A percentile compares a stretch with the other conserved stretches of the same genome.
Conservation (phyloP, 1,140 invertebrate species). For the Platorchestia sp. region DNA sequence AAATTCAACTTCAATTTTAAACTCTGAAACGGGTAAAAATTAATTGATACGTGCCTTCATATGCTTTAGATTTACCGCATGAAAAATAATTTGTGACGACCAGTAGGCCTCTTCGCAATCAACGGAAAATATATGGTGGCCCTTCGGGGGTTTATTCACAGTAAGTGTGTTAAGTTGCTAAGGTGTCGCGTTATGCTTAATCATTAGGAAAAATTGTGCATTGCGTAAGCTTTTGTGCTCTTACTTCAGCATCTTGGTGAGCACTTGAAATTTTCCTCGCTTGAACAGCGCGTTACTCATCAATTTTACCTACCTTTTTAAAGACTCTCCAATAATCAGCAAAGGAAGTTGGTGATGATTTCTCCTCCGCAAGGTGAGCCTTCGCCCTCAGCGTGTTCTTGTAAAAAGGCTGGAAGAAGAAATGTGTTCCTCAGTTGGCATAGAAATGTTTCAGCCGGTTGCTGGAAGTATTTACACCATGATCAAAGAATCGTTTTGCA, state of each 20-base stretch:
- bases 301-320: slow-evolving; percentile 75
- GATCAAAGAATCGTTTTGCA: too few species aligned
- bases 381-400: slow-evolving; percentile 36
- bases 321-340: slow-evolving; percentile 75
- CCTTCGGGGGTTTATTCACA: too few species aligned
- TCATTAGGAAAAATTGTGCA: not conserved
- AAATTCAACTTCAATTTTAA: too few species aligned
- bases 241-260: not conserved
- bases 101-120: too few species aligned
- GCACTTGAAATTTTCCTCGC: not conserved
- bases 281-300: not conserved
- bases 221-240: not conserved
- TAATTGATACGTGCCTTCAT: too few species aligned
- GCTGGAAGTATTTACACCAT: too few species aligned
- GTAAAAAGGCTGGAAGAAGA: slow-evolving; percentile 57
- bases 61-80: too few species aligned
- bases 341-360: slow-evolving; percentile 65
- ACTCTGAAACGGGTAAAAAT: too few species aligned
- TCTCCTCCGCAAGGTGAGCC: slow-evolving; percentile 56
- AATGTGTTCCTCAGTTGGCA: not conserved
- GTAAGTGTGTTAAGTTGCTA: not conserved
- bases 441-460: too few species aligned
- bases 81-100: too few species aligned
- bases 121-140: too few species aligned
- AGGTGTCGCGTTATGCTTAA: not conserved